Evolutionary conservation across 2,888 invertebrate genomes (phyloP), one percentile per base, ranked within the genome.

Genomic region (Andrena camellia): DNA sequence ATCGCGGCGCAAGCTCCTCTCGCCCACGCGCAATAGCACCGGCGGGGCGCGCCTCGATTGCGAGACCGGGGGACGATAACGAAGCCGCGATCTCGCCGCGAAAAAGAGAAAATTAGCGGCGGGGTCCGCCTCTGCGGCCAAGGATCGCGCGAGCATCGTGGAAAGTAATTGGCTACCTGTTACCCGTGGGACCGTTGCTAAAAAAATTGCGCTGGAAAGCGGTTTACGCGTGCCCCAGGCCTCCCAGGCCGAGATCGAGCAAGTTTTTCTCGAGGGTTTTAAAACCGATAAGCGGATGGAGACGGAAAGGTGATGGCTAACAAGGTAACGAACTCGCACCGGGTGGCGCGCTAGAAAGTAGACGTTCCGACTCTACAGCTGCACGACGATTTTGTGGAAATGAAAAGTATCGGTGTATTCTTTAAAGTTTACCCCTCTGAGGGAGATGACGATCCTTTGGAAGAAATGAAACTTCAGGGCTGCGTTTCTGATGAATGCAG

Each of bases 101-200:
- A 10, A 26, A 60, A 67, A 66, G 35, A 77, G 78, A 75, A 78
- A 82, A 82, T 83, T 68, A 57, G 57, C 62, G 26, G 52, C 66
- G 57, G 4, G 57, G 4, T 3, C 42, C 42, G 13, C 35, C 35
- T 35, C 35, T 35, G 35, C 35, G 42, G 8, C 33, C 17, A 26
- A 17, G 8, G 75, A 33, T 33, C 42, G 42, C 42, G 42, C 54
- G 63, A 74, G 63, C 42, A 23, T 10, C 42, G 52, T 48, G 50
- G 48, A 75, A 63, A 64, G 64, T 77, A 77, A 77, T 75, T 77
- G 77, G 76, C 77, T 77, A 66, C 77, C 76, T 50, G 76, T 77
- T 77, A 77, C 59, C 57, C 57, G 59, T n/a, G 29, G 63, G 64
- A 75, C 64, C 75, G 75, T 64, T 74, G 57, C 60, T 42, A 42